Percentiles rank a stretch among this genome's conserved stretches.
Conservation (phyloP, 37 sponge, comb jelly and placozoan species). For the Cliona cf. orientalis region DNA sequence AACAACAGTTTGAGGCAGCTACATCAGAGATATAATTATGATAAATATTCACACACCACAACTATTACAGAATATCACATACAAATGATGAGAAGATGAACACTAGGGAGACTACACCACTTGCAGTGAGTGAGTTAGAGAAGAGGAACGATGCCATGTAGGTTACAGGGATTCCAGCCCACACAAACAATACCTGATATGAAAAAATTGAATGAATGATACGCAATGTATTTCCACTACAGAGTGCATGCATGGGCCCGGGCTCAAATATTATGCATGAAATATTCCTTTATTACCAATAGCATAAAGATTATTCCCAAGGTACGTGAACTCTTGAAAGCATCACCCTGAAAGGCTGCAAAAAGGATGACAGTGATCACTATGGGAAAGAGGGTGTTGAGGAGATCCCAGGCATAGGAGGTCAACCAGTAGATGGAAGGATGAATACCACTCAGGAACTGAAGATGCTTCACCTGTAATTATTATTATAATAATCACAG, state of each 20-base stretch:
- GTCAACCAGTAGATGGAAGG: conserved; percentile 85
- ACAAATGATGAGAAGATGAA: conserved; percentile 59
- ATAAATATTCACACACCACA: not conserved
- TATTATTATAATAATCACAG: no score
- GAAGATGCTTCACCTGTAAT: conserved; percentile 91
- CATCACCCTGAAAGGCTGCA: conserved; percentile 83
- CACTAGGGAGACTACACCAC: conserved; percentile 57
- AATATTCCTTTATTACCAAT: conserved; percentile 81
- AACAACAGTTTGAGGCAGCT: not conserved
- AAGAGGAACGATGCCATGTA: conserved; percentile 93
- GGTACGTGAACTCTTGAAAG: conserved; percentile 54
- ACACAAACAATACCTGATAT: conserved; percentile 78
- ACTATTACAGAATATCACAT: not conserved
- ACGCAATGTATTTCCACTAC: no score
- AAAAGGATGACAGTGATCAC: conserved; percentile 81
- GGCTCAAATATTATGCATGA: no score
- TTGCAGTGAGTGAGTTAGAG: conserved; percentile 78
- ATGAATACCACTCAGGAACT: conserved; percentile 92
- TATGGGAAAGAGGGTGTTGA: conserved; percentile 77
- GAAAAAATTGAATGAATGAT: no score
- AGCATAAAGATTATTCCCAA: conserved; percentile 75
- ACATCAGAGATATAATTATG: not conserved
- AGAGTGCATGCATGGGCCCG: no score
- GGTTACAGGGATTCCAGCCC: conserved; percentile 83
- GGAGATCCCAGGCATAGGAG: conserved; percentile 89